Base-by-base conservation (phyloP, 2,797 vertebrate species). In the Melanotaenia parkinsoni region DNA sequence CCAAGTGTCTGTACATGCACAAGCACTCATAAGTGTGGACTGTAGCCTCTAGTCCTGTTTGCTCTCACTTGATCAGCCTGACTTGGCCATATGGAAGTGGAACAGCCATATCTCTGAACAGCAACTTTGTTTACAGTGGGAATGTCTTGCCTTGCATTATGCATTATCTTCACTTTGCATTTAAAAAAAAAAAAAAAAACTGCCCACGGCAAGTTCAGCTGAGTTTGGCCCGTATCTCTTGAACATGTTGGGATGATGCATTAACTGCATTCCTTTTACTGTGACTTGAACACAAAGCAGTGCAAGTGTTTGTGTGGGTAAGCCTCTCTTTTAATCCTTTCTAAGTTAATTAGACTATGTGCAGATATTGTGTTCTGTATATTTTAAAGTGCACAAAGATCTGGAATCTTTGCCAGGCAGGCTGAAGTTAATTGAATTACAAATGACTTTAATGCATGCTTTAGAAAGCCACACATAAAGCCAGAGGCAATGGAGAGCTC, bases 341-440 rank as follows among this genome's bases (percentile, higher is more conserved):
- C 20, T 61, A 56, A 77, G 63, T 11, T 14, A 68, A 76, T 73
- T 67, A 26, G 38, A 28, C 47, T 70, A 66, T 65, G 18, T 32
- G 37, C 11, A 33, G 40, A 72, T 72, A 61, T 71, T 2, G 1
- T 26, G 43, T 80, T 70, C 73, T 53, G n/a, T 57, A 57, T 47
- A 72, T 78, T 82, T 72, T 51, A 47, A 50, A 73, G 14, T 43
- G 61, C 58, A 14, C 22, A 30, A 26, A 72, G 62, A 77, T 77
- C 28, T 72, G 72, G 33, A 82, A 58, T 79, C 61, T 74, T 68
- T 58, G 62, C 70, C 83, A 74, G 73, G 45, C 33, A 57, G 81
- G 66, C 81, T 81, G 43, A 77, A 88, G 83, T 86, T 90, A 89
- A 92, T 92, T 86, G 61, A 85, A 91, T 92, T 89, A 88, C 77